Evolutionary conservation across 2,113 vertebrate species (phyloP).

Genomic region (Plecotus auritus): DNA sequence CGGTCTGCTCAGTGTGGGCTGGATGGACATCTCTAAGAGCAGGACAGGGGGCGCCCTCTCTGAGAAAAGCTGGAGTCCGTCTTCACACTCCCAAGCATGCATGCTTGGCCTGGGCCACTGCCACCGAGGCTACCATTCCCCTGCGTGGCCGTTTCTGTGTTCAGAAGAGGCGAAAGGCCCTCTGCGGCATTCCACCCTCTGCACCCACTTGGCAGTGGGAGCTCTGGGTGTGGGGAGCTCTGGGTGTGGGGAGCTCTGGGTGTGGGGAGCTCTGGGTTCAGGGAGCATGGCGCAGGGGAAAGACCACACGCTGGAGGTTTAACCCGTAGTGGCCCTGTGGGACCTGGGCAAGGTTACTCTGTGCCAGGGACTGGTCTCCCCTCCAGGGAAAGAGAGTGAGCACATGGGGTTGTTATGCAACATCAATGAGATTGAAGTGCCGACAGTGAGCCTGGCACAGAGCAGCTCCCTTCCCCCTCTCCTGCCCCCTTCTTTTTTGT

Average conservation of each 20-base stretch:
- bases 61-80: not conserved
- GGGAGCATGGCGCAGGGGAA: accelerated
- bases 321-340: not conserved
- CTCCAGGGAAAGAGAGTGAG: no score
- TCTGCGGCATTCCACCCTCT: not conserved
- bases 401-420: no score
- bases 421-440: accelerated
- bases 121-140: not conserved
- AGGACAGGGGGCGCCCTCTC: not conserved
- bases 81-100: accelerated
- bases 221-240: not conserved
- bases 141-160: not conserved
- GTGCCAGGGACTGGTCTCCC: not conserved
- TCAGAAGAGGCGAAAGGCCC: not conserved
- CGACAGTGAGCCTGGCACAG: accelerated
- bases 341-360: not conserved
- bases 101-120: not conserved
- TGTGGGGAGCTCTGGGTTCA: not conserved
- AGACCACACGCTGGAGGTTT: not conserved
- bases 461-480: not conserved
- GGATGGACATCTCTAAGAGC: not conserved
- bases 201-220: not conserved
- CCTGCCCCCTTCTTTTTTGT: not conserved
- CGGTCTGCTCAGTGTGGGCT: accelerated
- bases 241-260: not conserved